Conservation (phyloP, 2,797 vertebrate species). For the Aythya fuligula region DNA sequence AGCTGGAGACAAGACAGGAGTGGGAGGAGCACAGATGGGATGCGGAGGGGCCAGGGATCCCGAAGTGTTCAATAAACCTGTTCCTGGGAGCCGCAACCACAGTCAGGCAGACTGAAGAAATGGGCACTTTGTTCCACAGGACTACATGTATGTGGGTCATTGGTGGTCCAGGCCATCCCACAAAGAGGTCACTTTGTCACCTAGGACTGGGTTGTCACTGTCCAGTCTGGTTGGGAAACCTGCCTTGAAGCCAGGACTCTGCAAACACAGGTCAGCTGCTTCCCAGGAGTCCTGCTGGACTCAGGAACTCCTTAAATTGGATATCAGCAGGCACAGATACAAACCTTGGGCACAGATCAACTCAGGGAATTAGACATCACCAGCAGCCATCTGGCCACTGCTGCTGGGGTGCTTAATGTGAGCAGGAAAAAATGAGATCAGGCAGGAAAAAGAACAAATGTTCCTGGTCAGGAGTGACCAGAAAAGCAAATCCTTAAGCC, state of each 20-base stretch:
- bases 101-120: neutral
- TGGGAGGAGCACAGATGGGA: neutral
- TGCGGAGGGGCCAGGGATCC: neutral
- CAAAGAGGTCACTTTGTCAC: neutral
- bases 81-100: neutral
- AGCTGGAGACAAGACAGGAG: neutral
- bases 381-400: neutral
- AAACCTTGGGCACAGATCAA: neutral
- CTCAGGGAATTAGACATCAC: neutral
- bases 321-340: neutral
- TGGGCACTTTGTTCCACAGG: neutral
- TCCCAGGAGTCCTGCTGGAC: neutral
- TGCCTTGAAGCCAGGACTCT: neutral
- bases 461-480: neutral
- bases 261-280: neutral
- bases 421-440: neutral
- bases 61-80: neutral
- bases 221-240: neutral
- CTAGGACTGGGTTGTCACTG: rapidly evolving
- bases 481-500: neutral
- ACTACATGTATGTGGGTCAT: neutral
- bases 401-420: neutral
- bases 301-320: neutral
- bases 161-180: neutral
- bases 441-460: neutral